phyloP scores from a whole-genome alignment of 2,888 invertebrate genomes.

The Meiosimyza decipiens region DNA sequence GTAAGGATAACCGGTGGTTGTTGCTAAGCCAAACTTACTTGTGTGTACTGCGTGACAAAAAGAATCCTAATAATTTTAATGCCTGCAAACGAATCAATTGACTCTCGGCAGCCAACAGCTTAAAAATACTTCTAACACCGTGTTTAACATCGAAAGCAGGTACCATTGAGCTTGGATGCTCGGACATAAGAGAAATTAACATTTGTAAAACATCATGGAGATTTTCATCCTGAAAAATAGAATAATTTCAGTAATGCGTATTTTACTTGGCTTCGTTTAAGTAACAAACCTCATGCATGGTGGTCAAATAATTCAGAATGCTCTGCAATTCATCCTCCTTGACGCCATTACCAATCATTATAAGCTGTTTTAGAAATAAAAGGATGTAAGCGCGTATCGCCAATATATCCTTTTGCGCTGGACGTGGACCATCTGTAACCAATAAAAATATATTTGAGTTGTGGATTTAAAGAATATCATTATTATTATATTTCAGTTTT shows the following conservation, averaged over 20 bases:
- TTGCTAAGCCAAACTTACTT: constrained; percentile 75
- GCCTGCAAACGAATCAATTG: constrained; percentile 96
- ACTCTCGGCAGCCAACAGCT: constrained; percentile 94
- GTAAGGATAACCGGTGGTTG: background rate
- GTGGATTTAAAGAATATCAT: too few species aligned
- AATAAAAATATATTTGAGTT: too few species aligned
- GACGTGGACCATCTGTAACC: constrained; percentile 91
- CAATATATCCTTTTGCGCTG: constrained; percentile 92
- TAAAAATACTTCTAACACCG: constrained; percentile 96
- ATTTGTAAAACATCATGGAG: constrained; percentile 97
- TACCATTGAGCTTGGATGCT: constrained; percentile 98
- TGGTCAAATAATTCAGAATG: constrained; percentile 96
- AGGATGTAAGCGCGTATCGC: constrained; percentile 95
- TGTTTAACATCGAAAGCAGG: constrained; percentile 98
- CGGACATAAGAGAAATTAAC: constrained; percentile 96
- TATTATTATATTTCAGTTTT: too few species aligned
- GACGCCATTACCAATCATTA: constrained; percentile 96
- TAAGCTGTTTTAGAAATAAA: constrained; percentile 93
- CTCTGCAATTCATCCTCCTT: constrained; percentile 99
- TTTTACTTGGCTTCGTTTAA: background rate
- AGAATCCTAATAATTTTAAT: constrained; percentile 95
- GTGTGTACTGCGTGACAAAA: constrained; percentile 96
- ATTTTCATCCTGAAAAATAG: constrained; percentile 84
- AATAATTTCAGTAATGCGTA: background rate
- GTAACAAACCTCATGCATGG: constrained; percentile 88